Base-by-base conservation (phyloP, 1,140 invertebrate genomes). In the Heliothis subflexa region DNA sequence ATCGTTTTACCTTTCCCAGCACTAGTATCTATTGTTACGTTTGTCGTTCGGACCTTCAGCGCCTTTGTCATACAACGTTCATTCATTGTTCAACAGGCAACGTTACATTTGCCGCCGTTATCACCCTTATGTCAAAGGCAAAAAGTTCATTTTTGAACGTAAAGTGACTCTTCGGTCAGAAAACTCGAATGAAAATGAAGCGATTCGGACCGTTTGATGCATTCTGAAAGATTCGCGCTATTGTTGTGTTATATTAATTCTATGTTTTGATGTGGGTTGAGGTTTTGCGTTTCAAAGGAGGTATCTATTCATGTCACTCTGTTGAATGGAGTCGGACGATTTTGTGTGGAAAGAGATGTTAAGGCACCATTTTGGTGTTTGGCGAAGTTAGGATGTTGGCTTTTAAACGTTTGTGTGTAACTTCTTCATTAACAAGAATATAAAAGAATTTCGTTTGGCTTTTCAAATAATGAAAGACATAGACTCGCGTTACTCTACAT, bases 181-280 rank as follows among this genome's bases (percentile, higher is more conserved):
- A 77, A 68, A 77, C 74, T 66, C 74, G 74, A 77, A 79, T 72
- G 81, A 79, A 78, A 79, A 82, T 82, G 81, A 82, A 82, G 81
- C 78, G 73, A 45, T 81, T 78, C 54, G 72, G 80, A 81, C 76
- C 77, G 80, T 79, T 79, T 82, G 81, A 79, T 79, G 81, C 81
- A 82, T 82, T 72, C 49, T 59, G 62, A 79, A 82, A 73, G 73
- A 77, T 79, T 78, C 59, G 45, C 79, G 52, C 76, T 78, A 81
- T 82, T 82, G 81, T 82, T 72, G 68, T 79, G 76, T 81, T 81
- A 72, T 82, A 82, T 82, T 82, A 82, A 82, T 82, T 79, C 78
- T 77, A 55, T 72, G 81, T 79, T 78, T 78, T 82, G 81, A 82
- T 79, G 81, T 79, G 78, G 81, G 81, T 82, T 52, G 75, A 71